Evolutionary conservation across 64 coral and sea anemone species (phyloP), one percentile per base, ranked within the genome.

Genomic region (Acropora yongei): DNA sequence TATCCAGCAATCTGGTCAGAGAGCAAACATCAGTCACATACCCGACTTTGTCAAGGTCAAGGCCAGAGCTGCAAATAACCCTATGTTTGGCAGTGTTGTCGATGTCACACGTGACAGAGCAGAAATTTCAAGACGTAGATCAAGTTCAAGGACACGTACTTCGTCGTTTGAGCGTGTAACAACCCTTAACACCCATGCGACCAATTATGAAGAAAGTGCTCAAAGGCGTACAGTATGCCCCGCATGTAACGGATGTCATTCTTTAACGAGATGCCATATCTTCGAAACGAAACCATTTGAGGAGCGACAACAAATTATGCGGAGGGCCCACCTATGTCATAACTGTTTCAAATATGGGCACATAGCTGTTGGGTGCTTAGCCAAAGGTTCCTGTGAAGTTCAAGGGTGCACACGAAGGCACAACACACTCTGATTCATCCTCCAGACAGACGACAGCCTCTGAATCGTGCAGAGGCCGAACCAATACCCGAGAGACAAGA

Each of bases 261-360:
- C 30, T 17, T 84, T 67, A 2, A 8, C 14, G 45, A 84, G 17
- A n/a, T 84, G 81, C 41, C n/a, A 45, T 7, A 30, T 4, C 8
- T 84, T 84, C 20, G 14, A 13, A 48, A 55, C 61, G 13, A 84
- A 42, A 14, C 43, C 49, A 42, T 66, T 67, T 42, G 81, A 84
- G 8, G 66, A 84, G 6, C 81, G 81, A 7, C 18, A 65, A 0
- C 18, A 72, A 8, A n/a, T 91, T 11, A 78, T 82, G 69, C 39
- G 46, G 46, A 80, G 60, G 51, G 78, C 57, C 43, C 60, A 75
- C 3, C 40, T 90, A 1, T 90, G 88, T 51, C 10, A 71, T n/a
- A 84, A 84, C n/a, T 91, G 89, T 30, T 78, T 91, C 65, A 47
- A 78, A 20, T 72, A 83, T 79, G 89, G 89, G 0, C 89, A 91